Conservation (phyloP, 2,888 invertebrate genomes). For the Mimachlamys varia region DNA sequence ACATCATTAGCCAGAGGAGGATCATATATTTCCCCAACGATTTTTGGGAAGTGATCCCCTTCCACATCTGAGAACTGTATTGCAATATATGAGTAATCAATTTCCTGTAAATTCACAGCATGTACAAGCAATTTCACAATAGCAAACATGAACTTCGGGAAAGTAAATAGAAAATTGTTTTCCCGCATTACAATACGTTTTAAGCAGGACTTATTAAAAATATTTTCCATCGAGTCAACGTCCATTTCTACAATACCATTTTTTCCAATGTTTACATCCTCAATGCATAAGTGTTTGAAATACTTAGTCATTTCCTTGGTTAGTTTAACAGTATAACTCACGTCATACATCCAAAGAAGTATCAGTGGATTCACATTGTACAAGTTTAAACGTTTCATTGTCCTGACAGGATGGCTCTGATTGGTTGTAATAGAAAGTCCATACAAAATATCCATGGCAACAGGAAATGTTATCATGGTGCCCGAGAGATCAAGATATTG, state of each 20-base stretch:
- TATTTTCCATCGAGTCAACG: not conserved
- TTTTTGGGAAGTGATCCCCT: not conserved
- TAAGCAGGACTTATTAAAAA: not conserved
- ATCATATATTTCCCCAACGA: not conserved
- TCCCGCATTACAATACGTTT: not conserved
- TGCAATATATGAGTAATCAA: not conserved
- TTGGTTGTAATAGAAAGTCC: not conserved
- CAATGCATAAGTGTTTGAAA: not conserved
- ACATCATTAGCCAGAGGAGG: not conserved
- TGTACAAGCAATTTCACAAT: not conserved
- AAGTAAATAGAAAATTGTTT: not conserved
- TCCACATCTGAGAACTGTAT: not conserved
- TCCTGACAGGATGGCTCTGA: not conserved
- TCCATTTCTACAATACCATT: not conserved
- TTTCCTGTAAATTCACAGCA: not conserved
- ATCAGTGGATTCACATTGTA: not conserved
- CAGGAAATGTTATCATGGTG: slow-evolving; percentile 7
- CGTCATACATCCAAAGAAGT: not conserved
- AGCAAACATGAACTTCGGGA: not conserved
- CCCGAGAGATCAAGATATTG: not conserved
- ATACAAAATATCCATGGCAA: slow-evolving; percentile 21
- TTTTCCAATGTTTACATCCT: not conserved
- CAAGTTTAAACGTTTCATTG: not conserved
- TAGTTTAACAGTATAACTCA: not conserved
- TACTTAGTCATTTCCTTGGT: not conserved